These are phyloP conservation scores for Hydrolagus affinis DNA, from an alignment of 2,113 vertebrate species.

Conservation along the genomic window DNA sequence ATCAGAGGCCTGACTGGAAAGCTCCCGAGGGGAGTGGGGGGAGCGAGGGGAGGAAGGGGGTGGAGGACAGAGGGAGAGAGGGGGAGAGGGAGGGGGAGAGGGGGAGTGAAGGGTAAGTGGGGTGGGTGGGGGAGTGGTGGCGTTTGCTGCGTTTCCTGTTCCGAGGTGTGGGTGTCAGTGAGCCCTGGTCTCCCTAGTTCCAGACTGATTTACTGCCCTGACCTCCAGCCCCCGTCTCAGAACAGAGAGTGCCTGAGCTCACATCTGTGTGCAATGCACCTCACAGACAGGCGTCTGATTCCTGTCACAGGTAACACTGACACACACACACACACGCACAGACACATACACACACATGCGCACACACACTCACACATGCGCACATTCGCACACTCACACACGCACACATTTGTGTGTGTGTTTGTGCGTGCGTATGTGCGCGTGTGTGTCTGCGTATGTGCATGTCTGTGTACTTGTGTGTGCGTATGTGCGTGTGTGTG, in stretches of 20 bases:
- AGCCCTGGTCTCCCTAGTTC: background rate
- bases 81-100: too few relatives aligned
- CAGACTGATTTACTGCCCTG: constrained; percentile 9
- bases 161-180: background rate
- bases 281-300: background rate
- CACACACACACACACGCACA: too few relatives aligned
- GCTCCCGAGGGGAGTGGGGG: background rate
- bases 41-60: too few relatives aligned
- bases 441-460: too few relatives aligned
- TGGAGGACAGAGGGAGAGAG: background rate
- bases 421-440: too few relatives aligned
- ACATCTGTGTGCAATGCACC: background rate
- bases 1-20: background rate
- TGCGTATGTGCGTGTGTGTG: too few relatives aligned
- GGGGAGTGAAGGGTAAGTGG: background rate
- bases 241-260: background rate
- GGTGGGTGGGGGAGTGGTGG: too few relatives aligned
- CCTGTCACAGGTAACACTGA: background rate
- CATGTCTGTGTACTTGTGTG: too few relatives aligned
- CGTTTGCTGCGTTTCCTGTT: background rate
- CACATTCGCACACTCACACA: too few relatives aligned
- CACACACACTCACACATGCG: too few relatives aligned
- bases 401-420: too few relatives aligned
- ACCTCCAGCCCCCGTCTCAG: background rate
- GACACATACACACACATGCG: too few relatives aligned